Percentiles rank a stretch among this genome's conserved stretches.
Evolutionary conservation across 2,888 invertebrate species (phyloP).

Genomic region (Tachina lurida): DNA sequence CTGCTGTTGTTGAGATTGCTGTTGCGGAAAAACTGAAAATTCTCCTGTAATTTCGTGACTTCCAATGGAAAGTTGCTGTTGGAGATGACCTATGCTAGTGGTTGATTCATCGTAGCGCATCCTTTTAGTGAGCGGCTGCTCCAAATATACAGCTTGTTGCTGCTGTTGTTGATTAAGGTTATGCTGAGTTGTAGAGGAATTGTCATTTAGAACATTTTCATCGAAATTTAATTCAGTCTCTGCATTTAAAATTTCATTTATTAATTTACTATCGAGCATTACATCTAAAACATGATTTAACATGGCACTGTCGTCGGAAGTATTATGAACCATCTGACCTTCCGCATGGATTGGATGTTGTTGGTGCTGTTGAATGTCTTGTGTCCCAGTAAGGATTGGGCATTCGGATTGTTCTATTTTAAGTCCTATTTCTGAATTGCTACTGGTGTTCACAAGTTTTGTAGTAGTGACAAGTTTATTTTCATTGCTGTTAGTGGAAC

Average conservation of each 20-base stretch:
- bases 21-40: slow-evolving; percentile 74
- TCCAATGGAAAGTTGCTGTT: slow-evolving; percentile 49
- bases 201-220: slow-evolving; percentile 76
- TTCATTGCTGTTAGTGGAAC: slow-evolving; percentile 37
- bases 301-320: slow-evolving; percentile 80
- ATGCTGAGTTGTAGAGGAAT: slow-evolving; percentile 65
- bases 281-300: slow-evolving; percentile 79
- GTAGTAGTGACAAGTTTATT: slow-evolving; percentile 48
- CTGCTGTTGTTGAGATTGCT: slow-evolving; percentile 49
- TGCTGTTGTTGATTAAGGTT: slow-evolving; percentile 47
- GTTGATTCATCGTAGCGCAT: slow-evolving; percentile 77
- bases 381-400: slow-evolving; percentile 26
- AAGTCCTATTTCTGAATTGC: slow-evolving; percentile 23
- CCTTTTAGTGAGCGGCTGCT: slow-evolving; percentile 76
- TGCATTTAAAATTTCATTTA: slow-evolving; percentile 80
- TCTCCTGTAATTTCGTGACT: slow-evolving; percentile 70
- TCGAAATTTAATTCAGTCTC: slow-evolving; percentile 78
- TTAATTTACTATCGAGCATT: slow-evolving; percentile 81
- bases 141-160: slow-evolving; percentile 66
- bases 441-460: slow-evolving; percentile 29
- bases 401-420: slow-evolving; percentile 52
- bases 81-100: slow-evolving; percentile 29
- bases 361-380: slow-evolving; percentile 61
- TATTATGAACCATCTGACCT: slow-evolving; percentile 75
- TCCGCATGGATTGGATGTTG: slow-evolving; percentile 72